Conservation (phyloP, 92 coral and sea anemone species). For the Diadumene lineata region DNA sequence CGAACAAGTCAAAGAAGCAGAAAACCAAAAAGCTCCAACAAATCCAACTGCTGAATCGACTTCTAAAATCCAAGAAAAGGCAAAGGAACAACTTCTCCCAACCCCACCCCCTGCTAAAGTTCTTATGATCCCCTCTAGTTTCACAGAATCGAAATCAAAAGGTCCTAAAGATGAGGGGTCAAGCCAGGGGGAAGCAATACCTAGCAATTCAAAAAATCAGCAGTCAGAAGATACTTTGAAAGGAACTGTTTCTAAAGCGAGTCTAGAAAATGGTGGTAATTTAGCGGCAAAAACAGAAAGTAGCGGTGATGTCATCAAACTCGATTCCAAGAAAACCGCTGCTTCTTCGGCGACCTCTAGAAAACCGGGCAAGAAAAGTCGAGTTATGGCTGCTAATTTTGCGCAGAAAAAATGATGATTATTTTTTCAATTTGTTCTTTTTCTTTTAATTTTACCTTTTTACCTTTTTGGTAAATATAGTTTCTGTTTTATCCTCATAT, state of each 20-base stretch:
- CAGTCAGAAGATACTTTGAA: background rate
- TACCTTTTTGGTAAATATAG: no score
- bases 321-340: slow-evolving; percentile 5
- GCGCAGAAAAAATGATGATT: slow-evolving; percentile 3
- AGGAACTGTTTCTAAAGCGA: background rate
- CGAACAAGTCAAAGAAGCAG: background rate
- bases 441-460: no score
- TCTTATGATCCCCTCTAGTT: slow-evolving; percentile 21
- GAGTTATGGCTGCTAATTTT: slow-evolving; percentile 25
- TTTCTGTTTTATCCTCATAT: no score
- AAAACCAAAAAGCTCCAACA: background rate
- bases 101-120: background rate
- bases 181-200: background rate
- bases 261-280: no score
- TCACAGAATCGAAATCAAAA: slow-evolving; percentile 9
- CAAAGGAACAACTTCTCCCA: background rate
- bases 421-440: background rate
- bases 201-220: background rate
- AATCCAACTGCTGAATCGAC: background rate
- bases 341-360: background rate
- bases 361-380: slow-evolving; percentile 1
- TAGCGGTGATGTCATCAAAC: background rate
- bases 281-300: background rate
- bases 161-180: background rate
- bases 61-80: background rate